These are phyloP conservation scores for Xenopus borealis DNA, from an alignment of 2,113 vertebrate genomes.

Conservation along the genomic window DNA sequence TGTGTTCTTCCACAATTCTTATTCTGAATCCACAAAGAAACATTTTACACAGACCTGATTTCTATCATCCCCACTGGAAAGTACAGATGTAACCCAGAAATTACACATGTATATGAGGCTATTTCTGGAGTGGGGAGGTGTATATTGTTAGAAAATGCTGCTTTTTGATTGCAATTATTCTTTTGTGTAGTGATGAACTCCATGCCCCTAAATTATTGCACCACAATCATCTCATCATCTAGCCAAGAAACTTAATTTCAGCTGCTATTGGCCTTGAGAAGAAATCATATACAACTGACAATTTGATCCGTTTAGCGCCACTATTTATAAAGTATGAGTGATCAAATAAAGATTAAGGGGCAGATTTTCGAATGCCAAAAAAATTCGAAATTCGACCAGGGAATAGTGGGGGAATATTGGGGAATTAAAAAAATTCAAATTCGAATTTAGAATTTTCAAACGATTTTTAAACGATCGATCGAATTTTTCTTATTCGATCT, in stretches of 20 bases:
- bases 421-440: no score
- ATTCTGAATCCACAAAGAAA: conserved; percentile 27
- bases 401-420: no score
- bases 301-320: no score
- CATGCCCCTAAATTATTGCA: neutral
- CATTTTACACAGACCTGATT: conserved; percentile 26
- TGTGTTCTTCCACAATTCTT: conserved; percentile 19
- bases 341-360: neutral
- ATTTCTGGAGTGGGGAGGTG: neutral
- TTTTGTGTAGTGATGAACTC: neutral
- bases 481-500: no score
- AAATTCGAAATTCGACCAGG: no score
- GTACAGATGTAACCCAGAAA: neutral
- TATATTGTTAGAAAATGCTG: neutral
- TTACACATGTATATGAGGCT: neutral
- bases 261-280: neutral
- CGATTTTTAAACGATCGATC: no score
- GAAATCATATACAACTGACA: no score
- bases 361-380: neutral
- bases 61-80: neutral
- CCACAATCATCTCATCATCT: neutral
- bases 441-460: no score
- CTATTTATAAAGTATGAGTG: no score
- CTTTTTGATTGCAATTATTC: neutral
- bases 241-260: neutral